phyloP scores from a whole-genome alignment of 2,888 invertebrate genomes.

The Cristatella mucedo region DNA sequence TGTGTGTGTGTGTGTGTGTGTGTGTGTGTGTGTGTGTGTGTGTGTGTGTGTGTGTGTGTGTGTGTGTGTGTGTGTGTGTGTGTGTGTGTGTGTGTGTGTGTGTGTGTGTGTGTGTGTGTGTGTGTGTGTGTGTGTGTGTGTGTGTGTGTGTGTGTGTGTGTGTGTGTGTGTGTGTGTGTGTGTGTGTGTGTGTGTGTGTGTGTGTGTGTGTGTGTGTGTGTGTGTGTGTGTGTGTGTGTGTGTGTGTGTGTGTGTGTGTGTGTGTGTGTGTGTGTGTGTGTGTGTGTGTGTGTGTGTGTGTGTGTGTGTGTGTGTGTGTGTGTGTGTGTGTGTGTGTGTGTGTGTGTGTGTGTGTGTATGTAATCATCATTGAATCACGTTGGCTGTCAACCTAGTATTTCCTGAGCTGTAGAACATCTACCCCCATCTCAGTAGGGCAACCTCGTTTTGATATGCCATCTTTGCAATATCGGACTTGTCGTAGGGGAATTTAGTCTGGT shows the following conservation, averaged over 20 bases:
- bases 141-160: conserved; percentile 8
- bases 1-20: conserved; percentile 8
- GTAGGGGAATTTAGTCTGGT: too few species aligned
- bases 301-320: conserved; percentile 8
- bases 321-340: neutral
- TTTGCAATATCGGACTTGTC: too few species aligned
- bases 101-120: conserved; percentile 8
- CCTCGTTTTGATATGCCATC: too few species aligned
- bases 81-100: conserved; percentile 8
- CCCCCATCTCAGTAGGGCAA: too few species aligned
- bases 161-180: conserved; percentile 8
- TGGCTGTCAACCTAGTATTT: too few species aligned
- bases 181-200: conserved; percentile 8
- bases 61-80: conserved; percentile 8
- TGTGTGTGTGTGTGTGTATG: neutral
- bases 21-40: conserved; percentile 8
- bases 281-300: conserved; percentile 8
- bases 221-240: conserved; percentile 8
- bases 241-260: conserved; percentile 8
- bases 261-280: conserved; percentile 8
- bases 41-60: conserved; percentile 8
- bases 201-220: conserved; percentile 8
- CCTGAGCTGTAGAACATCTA: too few species aligned
- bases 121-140: conserved; percentile 8
- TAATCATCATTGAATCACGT: too few species aligned